phyloP scores from a whole-genome alignment of 1,140 invertebrate genomes.

The Adoxophyes honmai region DNA sequence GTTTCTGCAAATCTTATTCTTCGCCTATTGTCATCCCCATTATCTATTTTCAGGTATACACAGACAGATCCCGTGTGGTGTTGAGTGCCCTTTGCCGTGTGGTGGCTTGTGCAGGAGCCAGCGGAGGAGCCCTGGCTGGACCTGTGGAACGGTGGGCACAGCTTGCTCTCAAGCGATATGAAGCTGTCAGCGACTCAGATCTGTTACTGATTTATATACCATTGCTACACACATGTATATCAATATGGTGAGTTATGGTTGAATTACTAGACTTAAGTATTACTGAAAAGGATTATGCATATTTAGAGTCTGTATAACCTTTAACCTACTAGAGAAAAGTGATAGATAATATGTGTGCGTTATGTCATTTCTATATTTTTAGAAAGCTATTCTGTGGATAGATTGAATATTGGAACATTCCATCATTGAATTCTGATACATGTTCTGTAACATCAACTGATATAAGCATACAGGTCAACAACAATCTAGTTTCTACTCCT shows the following conservation, averaged over 20 bases:
- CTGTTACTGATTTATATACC: slow-evolving; percentile 82
- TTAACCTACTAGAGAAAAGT: too few species aligned
- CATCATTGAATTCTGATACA: too few species aligned
- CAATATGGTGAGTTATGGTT: slow-evolving; percentile 81
- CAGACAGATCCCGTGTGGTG: slow-evolving; percentile 82
- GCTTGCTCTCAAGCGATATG: slow-evolving; percentile 81
- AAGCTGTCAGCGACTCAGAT: slow-evolving; percentile 82
- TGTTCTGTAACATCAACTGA: too few species aligned
- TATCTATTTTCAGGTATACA: slow-evolving; percentile 78
- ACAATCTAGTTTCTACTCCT: neutral
- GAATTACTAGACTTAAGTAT: too few species aligned
- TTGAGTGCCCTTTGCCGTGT: slow-evolving; percentile 84
- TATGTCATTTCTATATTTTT: too few species aligned
- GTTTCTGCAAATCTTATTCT: too few species aligned
- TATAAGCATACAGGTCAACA: neutral
- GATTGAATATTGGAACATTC: too few species aligned
- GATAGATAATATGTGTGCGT: too few species aligned
- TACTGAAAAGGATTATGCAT: too few species aligned
- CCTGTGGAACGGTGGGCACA: slow-evolving; percentile 83
- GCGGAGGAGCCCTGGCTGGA: slow-evolving; percentile 71
- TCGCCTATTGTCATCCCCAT: too few species aligned
- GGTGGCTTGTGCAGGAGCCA: slow-evolving; percentile 78
- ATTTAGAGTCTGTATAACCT: too few species aligned
- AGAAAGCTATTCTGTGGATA: too few species aligned
- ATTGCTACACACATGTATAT: slow-evolving; percentile 82